Percentiles rank a stretch among this genome's conserved stretches.
Conservation (phyloP, 1,140 invertebrate genomes). For the Atta cephalotes region DNA sequence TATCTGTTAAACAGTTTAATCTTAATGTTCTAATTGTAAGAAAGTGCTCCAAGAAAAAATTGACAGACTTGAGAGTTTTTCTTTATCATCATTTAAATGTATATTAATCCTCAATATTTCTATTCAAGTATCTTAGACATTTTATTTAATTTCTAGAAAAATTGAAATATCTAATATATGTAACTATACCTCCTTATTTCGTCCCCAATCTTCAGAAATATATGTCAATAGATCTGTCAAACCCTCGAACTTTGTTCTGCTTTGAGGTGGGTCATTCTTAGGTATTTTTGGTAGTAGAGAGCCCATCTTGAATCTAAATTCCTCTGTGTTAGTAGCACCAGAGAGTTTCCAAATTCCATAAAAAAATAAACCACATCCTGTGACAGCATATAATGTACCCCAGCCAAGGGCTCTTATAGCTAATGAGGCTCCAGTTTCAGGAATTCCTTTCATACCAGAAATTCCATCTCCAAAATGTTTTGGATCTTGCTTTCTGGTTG, state of each 20-base stretch:
- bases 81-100: not conserved
- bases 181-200: slow-evolving; percentile 70
- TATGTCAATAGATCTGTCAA: slow-evolving; percentile 93
- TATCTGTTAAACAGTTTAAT: not conserved
- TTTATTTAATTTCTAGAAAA: not conserved
- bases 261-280: slow-evolving; percentile 92
- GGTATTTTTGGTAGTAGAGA: slow-evolving; percentile 91
- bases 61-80: not conserved
- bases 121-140: not conserved
- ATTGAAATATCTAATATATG: not conserved
- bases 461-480: slow-evolving; percentile 93
- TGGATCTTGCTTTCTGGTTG: slow-evolving; percentile 93
- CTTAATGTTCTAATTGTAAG: not conserved
- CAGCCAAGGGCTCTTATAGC: slow-evolving; percentile 94
- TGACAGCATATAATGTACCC: slow-evolving; percentile 94
- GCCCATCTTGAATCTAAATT: slow-evolving; percentile 91
- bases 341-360: slow-evolving; percentile 96
- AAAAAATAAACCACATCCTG: slow-evolving; percentile 93
- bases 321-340: slow-evolving; percentile 92
- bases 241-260: slow-evolving; percentile 94
- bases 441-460: slow-evolving; percentile 88
- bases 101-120: not conserved
- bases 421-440: slow-evolving; percentile 92
- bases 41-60: not conserved
- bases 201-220: slow-evolving; percentile 88